Evolutionary conservation across 2,113 vertebrate genomes (phyloP), one percentile per base, ranked within the genome.

Genomic region (Oophaga pumilio): DNA sequence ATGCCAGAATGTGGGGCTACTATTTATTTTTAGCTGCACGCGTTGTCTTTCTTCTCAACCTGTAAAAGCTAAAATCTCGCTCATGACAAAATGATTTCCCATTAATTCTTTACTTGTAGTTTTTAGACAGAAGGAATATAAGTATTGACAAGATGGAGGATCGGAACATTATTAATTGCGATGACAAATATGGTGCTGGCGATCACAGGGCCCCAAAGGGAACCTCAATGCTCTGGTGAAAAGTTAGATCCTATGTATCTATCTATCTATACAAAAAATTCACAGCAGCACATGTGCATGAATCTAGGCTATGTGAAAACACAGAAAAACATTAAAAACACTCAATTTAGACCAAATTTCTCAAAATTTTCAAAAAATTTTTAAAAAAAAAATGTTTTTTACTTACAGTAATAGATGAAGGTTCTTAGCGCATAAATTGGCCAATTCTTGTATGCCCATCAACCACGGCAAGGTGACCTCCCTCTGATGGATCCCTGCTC

Each of bases 1-100:
- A 87, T 87, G 86, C 78, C 69, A 68, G 68, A 81, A 87, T 87
- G 78, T 82, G 82, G 53, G 66, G 43, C 68, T 56, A 82, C 86
- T 62, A 62, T 62, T 87, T 87, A 87, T 87, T 74, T 81, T 87
- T 87, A 87, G 86, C 24, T 49, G 20, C 28, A 62, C 28, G 26
- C 49, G 71, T 43, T 87, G 60, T 87, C 28, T 87, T 82, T 87
- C 69, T 86, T 77, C 57, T 69, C 33, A 82, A 82, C 78, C 78
- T 74, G 86, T 53, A 66, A 86, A 79, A 79, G 57, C 62, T 68
- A 57, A 52, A 69, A 22, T 86, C 78, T 73, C 56, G 17, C 18
- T 73, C 78, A 28, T 74, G 78, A 87, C 52, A 87, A 73, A 73
- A 52, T 82, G 78, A 74, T 74, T 87, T 87, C 78, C 86, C 78